These are phyloP conservation scores for Clarias laeviceps DNA, from an alignment of 2,797 vertebrate species.

Conservation along the genomic window DNA sequence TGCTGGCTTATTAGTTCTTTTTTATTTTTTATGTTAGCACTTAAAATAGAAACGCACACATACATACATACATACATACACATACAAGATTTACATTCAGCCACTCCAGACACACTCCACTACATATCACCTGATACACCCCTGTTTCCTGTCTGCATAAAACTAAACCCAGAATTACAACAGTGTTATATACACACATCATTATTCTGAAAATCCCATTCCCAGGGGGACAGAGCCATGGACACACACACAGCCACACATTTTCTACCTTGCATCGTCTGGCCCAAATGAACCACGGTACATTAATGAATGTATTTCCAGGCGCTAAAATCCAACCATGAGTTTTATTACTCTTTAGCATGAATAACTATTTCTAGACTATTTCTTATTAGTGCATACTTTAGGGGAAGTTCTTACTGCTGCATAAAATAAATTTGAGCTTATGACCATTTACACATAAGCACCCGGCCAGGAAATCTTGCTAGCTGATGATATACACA, in stretches of 20 bases:
- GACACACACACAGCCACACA: neutral
- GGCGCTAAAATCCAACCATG: slow-evolving; percentile 63
- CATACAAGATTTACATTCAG: slow-evolving; percentile 24
- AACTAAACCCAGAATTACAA: slow-evolving; percentile 29
- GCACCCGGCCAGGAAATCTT: slow-evolving; percentile 23
- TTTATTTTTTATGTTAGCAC: neutral
- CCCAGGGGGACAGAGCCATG: neutral
- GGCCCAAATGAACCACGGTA: slow-evolving; percentile 62
- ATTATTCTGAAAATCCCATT: slow-evolving; percentile 24
- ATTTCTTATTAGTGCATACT: slow-evolving; percentile 19
- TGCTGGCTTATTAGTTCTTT: neutral
- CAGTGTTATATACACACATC: slow-evolving; percentile 15
- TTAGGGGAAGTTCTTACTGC: slow-evolving; percentile 9
- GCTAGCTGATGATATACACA: slow-evolving; percentile 13
- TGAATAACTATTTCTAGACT: slow-evolving; percentile 58
- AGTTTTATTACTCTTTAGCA: slow-evolving; percentile 61
- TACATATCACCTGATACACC: slow-evolving; percentile 13
- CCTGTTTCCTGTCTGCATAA: slow-evolving; percentile 15
- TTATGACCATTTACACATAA: slow-evolving; percentile 34
- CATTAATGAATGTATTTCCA: slow-evolving; percentile 63
- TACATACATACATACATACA: neutral
- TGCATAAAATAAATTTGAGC: slow-evolving; percentile 12
- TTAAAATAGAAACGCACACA: neutral
- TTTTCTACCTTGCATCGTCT: slow-evolving; percentile 2
- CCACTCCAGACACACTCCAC: neutral